Conservation (phyloP, 2,888 invertebrate species). For the Cheilosia urbana region DNA sequence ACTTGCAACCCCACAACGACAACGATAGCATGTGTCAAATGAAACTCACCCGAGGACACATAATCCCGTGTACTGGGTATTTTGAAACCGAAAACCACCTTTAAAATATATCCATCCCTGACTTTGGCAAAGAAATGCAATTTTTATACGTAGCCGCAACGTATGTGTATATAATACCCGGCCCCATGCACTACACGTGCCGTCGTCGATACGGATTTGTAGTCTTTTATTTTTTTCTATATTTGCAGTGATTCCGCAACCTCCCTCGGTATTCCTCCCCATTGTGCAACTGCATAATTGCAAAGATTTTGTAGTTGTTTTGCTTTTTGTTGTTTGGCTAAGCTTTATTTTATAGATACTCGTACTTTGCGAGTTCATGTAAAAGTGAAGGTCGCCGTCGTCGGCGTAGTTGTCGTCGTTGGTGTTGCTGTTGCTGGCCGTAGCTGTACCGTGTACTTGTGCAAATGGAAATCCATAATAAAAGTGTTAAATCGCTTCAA, state of each 20-base stretch:
- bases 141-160: conserved; percentile 10
- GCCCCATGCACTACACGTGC: conserved; percentile 43
- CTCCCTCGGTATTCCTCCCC: conserved; percentile 15
- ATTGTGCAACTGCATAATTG: conserved; percentile 68
- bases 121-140: conserved; percentile 61
- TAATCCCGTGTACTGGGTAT: background rate
- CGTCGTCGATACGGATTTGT: conserved; percentile 32
- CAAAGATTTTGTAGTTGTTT: conserved; percentile 50
- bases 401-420: conserved; percentile 22
- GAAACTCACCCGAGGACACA: conserved; percentile 30
- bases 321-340: conserved; percentile 11
- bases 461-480: conserved; percentile 19
- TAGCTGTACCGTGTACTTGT: conserved; percentile 22
- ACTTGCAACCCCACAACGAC: background rate
- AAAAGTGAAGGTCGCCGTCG: conserved; percentile 66
- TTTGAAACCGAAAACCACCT: conserved; percentile 37
- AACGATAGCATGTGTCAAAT: background rate
- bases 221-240: background rate
- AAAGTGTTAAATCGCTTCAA: conserved; percentile 33
- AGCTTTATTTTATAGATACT: conserved; percentile 49
- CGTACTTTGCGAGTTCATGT: conserved; percentile 66
- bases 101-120: conserved; percentile 46
- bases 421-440: background rate
- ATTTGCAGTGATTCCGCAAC: conserved; percentile 20
- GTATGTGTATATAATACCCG: conserved; percentile 31